These are phyloP conservation scores for Diabrotica balteata DNA, from an alignment of 2,888 invertebrate genomes.

Conservation along the genomic window DNA sequence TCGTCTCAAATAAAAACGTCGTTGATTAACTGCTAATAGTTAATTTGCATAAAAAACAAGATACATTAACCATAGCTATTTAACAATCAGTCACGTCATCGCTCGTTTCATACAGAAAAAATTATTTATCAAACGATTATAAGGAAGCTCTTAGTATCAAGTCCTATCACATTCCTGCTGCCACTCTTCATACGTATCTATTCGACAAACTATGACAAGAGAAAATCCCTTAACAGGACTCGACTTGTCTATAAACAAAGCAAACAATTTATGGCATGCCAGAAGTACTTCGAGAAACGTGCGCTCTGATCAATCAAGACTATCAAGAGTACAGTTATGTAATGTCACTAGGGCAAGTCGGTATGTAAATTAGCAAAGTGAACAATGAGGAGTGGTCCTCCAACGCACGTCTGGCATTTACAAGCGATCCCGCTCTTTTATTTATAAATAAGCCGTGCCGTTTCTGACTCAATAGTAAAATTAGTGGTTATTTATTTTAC, in stretches of 20 bases:
- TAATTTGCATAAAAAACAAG: too few species aligned
- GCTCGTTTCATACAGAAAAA: too few species aligned
- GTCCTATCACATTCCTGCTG: too few species aligned
- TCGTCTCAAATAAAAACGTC: too few species aligned
- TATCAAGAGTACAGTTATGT: conserved; percentile 54
- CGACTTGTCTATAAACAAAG: conserved; percentile 5
- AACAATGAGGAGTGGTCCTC: conserved; percentile 11
- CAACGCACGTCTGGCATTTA: conserved; percentile 21
- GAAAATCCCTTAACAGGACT: conserved; percentile 2
- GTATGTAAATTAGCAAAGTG: conserved; percentile 51
- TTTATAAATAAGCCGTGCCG: conserved; percentile 37
- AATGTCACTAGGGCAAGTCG: conserved; percentile 58
- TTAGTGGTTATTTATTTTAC: conserved; percentile 2
- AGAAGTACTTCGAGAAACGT: conserved; percentile 3
- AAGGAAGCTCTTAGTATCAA: too few species aligned
- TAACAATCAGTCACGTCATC: too few species aligned
- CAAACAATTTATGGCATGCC: conserved; percentile 1
- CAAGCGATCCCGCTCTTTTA: conserved; percentile 59
- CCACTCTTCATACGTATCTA: not conserved
- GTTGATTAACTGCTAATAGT: too few species aligned
- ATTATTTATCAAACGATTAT: too few species aligned
- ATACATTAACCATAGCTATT: too few species aligned
- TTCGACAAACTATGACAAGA: not conserved
- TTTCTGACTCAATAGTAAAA: conserved; percentile 29
- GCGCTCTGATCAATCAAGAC: conserved; percentile 37